phyloP scores from a whole-genome alignment of 2,888 invertebrate species.

The Sinohyriopsis cumingii region DNA sequence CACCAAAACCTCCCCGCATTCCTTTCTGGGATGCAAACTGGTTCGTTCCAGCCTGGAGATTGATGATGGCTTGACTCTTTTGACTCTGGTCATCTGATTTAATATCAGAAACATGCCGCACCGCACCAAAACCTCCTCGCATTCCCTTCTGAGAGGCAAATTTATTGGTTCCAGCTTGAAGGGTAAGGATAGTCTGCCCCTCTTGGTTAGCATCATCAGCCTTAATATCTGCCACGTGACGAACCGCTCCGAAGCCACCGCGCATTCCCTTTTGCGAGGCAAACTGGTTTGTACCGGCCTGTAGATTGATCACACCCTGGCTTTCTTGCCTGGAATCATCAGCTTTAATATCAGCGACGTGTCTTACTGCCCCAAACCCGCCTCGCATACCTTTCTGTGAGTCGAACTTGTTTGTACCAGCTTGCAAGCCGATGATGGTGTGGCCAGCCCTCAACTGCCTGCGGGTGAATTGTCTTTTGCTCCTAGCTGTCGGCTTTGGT shows the following conservation, averaged over 20 bases:
- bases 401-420: slow-evolving; percentile 65
- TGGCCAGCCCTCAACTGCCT: slow-evolving; percentile 59
- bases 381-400: slow-evolving; percentile 59
- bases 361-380: slow-evolving; percentile 56
- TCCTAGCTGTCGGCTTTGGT: slow-evolving; percentile 56
- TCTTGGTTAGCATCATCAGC: slow-evolving; percentile 56
- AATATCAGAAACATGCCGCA: slow-evolving; percentile 67
- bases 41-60: slow-evolving; percentile 67
- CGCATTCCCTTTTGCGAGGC: slow-evolving; percentile 59
- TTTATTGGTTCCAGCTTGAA: slow-evolving; percentile 67
- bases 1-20: slow-evolving; percentile 59
- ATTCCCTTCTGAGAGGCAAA: slow-evolving; percentile 66
- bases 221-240: slow-evolving; percentile 66
- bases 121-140: slow-evolving; percentile 58
- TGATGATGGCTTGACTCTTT: slow-evolving; percentile 42
- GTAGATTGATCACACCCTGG: slow-evolving; percentile 57
- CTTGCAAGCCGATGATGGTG: slow-evolving; percentile 54
- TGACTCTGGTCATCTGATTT: slow-evolving; percentile 45
- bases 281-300: slow-evolving; percentile 59
- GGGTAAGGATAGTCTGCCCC: slow-evolving; percentile 52
- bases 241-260: slow-evolving; percentile 59
- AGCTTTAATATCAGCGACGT: slow-evolving; percentile 57
- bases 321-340: slow-evolving; percentile 52
- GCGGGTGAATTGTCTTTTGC: slow-evolving; percentile 58
- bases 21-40: slow-evolving; percentile 65